These are phyloP conservation scores for Spongilla lacustris DNA, from an alignment of 37 sponge, comb jelly and placozoan species.

Conservation along the genomic window DNA sequence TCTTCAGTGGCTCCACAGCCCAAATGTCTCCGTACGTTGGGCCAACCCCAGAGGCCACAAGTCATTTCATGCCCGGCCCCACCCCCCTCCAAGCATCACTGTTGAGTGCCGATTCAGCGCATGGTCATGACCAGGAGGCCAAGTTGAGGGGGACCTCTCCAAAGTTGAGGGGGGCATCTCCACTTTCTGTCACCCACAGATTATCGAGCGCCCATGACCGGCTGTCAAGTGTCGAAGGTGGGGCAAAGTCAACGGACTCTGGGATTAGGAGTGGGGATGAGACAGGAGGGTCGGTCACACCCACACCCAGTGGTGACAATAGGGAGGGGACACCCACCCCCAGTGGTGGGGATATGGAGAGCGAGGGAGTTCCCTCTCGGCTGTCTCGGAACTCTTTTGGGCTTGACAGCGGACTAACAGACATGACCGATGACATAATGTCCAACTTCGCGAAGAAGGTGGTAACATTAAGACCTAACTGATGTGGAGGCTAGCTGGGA, in stretches of 20 bases:
- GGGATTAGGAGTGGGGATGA: conserved; percentile 68
- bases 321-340: not conserved
- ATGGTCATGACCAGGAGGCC: not conserved
- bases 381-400: not conserved
- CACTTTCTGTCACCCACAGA: not conserved
- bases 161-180: not conserved
- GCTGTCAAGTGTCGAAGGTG: not conserved
- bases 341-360: not conserved
- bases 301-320: not conserved
- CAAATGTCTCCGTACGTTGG: too few relatives aligned
- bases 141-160: too few relatives aligned
- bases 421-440: conserved; percentile 40
- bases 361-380: not conserved
- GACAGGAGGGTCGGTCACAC: not conserved
- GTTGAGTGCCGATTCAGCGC: too few relatives aligned
- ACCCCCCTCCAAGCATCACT: too few relatives aligned
- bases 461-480: too few relatives aligned
- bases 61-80: too few relatives aligned
- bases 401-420: conserved; percentile 8
- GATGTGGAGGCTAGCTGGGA: too few relatives aligned
- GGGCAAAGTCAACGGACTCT: conserved; percentile 53
- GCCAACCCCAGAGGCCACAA: too few relatives aligned
- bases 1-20: too few relatives aligned
- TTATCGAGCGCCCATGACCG: not conserved
- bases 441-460: conserved; percentile 22